Conservation (phyloP, 30 jellyfish, hydroid and myxozoan genomes). For the Hydractinia echinata region DNA sequence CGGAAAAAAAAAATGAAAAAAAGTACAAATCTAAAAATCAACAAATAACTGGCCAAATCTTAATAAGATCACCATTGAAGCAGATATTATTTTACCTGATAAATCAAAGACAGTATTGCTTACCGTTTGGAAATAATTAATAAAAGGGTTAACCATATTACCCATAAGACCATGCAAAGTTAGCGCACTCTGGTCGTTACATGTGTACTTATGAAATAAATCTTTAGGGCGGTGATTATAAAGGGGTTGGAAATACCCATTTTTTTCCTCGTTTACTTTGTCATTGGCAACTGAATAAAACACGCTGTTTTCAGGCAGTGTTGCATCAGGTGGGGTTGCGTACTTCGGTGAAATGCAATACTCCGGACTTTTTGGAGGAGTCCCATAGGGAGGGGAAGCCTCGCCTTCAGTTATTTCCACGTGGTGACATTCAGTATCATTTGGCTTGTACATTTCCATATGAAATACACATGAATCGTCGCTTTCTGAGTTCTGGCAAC, state of each 20-base stretch:
- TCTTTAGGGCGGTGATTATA: neutral
- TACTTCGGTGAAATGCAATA: slow-evolving; percentile 4
- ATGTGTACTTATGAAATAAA: neutral
- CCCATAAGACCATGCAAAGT: slow-evolving; percentile 30
- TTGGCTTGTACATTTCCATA: neutral
- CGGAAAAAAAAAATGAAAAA: neutral
- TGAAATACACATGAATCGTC: neutral
- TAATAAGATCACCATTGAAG: neutral
- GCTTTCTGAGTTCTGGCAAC: no score
- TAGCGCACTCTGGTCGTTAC: slow-evolving; percentile 12
- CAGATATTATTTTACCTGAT: no score
- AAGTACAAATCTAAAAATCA: neutral
- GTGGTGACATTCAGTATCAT: slow-evolving; percentile 4
- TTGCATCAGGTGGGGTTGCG: slow-evolving; percentile 1
- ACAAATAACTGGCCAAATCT: neutral
- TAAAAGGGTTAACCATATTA: slow-evolving; percentile 8
- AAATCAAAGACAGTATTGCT: neutral
- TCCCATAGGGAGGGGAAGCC: neutral
- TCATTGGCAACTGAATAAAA: slow-evolving; percentile 1
- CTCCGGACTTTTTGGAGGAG: neutral
- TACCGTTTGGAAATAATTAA: slow-evolving; percentile 5
- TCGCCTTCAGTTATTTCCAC: slow-evolving; percentile 9
- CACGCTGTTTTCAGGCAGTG: slow-evolving; percentile 1
- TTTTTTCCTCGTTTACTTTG: neutral
- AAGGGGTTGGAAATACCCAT: neutral